Base-by-base conservation (phyloP, 2,888 invertebrate genomes). In the Glaucopsyche alexis region DNA sequence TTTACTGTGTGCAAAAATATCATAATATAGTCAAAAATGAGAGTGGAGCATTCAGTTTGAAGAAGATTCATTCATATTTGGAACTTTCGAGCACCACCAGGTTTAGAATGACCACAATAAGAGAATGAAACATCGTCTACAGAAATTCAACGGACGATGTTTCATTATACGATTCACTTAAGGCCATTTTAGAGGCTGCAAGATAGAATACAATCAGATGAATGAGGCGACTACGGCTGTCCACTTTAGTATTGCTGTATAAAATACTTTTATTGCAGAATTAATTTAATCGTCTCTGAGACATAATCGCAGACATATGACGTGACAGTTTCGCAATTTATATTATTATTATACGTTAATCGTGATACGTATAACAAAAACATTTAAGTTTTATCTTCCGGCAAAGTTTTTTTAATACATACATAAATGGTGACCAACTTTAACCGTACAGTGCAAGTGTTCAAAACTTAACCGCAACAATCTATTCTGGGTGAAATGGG, bases 401-500 rank as follows among this genome's bases (percentile, higher is more conserved):
- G 29, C 7, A 0, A 60, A 29, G 47, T 19, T 60, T 60, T 55
- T 52, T n/a, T 7, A 55, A 55, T n/a, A n/a, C n/a, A n/a, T n/a
- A n/a, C n/a, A 9, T 60, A 60, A 29, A 67, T 42, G 45, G 45
- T 49, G 45, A 49, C 7, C 69, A 47, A 49, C 49, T 72, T 65
- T n/a, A 14, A 16, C 13, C n/a, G 16, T 49, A 16, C 69, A 42
- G 16, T 29, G 45, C 69, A 42, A 55, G 42, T 71, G 29, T 29
- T 29, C 42, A 14, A 71, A 40, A 69, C 19, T 64, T 64, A 55
- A 72, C 76, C 75, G 49, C 74, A 78, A 79, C 77, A 79, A 78
- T 83, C 85, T 85, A 84, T 86, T 88, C 85, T 86, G 80, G 79
- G 76, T 81, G 80, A 74, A 76, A 80, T 79, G 81, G 81, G 85